Evolutionary conservation across 2,888 invertebrate species (phyloP).

Genomic region (Chalcosyrphus nemorum): DNA sequence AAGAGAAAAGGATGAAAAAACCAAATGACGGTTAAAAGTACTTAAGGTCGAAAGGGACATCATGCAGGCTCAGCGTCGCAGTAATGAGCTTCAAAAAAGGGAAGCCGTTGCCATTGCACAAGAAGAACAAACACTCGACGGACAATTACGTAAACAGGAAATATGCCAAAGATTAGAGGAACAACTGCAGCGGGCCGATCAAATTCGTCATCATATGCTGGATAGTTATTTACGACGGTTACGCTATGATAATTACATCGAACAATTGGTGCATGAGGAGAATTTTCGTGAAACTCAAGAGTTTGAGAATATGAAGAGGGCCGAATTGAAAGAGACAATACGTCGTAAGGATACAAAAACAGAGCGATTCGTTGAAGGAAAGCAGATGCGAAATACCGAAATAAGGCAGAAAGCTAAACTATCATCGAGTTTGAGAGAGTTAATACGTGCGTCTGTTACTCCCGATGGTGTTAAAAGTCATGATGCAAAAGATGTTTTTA

Average conservation of each 20-base stretch:
- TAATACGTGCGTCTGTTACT: conserved; percentile 80
- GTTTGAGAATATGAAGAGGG: conserved; percentile 77
- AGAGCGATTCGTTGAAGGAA: conserved; percentile 78
- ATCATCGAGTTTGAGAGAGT: conserved; percentile 80
- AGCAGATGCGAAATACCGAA: conserved; percentile 77
- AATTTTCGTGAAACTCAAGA: conserved; percentile 79
- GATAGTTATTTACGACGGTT: conserved; percentile 79
- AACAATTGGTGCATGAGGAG: conserved; percentile 80
- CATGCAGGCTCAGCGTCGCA: conserved; percentile 77
- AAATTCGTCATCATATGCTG: conserved; percentile 77
- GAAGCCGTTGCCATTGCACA: conserved; percentile 79
- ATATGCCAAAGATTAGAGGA: conserved; percentile 78
- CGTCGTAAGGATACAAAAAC: conserved; percentile 78
- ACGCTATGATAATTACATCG: conserved; percentile 80
- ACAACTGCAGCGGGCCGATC: conserved; percentile 79
- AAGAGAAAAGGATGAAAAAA: conserved; percentile 78
- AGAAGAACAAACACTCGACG: conserved; percentile 79
- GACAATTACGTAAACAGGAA: conserved; percentile 79
- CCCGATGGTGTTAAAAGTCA: conserved; percentile 76
- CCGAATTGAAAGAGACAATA: conserved; percentile 78
- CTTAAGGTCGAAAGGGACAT: conserved; percentile 78
- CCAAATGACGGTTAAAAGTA: conserved; percentile 78
- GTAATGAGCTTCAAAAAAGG: conserved; percentile 78
- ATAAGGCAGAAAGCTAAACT: conserved; percentile 80
- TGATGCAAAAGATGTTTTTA: conserved; percentile 42